Base-by-base conservation (phyloP, 2,797 vertebrate species). In the Tapera naevia region DNA sequence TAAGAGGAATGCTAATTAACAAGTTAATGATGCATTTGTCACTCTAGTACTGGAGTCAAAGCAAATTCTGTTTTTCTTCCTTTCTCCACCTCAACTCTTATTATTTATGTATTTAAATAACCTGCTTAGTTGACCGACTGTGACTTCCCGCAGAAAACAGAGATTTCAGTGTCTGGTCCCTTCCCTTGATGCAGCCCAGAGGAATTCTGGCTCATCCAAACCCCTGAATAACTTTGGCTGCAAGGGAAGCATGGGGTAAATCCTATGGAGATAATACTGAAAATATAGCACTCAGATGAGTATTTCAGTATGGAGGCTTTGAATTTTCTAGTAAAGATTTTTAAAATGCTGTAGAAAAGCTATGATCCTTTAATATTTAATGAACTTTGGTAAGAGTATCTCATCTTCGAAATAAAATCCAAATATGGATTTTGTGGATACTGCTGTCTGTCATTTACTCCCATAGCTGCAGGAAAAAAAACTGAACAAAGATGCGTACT, bases 51-150 rank as follows among this genome's bases (percentile, higher is more conserved):
- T 39, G 22, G n/a, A 91, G 33, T 67, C 28, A 91, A 92, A 85
- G 60, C 45, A 81, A 90, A 86, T 16, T 21, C 67, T 85, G 17
- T 6, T 96, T 90, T 85, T 24, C 56, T 94, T 92, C 74, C 60
- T 91, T 85, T 86, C 53, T 78, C 53, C 19, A 64, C 17, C 48
- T 50, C 45, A 80, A 46, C 75, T 50, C 18, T 79, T 74, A 30
- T 19, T 74, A 89, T 60, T 91, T 80, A 41, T 57, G 30, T 70
- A 80, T 91, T 85, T 89, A 65, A 73, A 56, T 87, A 85, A 51
- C 67, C 51, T 58, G 57, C 30, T 27, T 58, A 21, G 16, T 7
- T 66, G 53, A 84, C 46, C 23, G 32, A 41, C 74, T 57, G 10
- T 61, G 54, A 11, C 4, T 92, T 74, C 48, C 33, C 76, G 60